Evolutionary conservation across 2,797 vertebrate genomes (phyloP).

Genomic region (Crenichthys baileyi): DNA sequence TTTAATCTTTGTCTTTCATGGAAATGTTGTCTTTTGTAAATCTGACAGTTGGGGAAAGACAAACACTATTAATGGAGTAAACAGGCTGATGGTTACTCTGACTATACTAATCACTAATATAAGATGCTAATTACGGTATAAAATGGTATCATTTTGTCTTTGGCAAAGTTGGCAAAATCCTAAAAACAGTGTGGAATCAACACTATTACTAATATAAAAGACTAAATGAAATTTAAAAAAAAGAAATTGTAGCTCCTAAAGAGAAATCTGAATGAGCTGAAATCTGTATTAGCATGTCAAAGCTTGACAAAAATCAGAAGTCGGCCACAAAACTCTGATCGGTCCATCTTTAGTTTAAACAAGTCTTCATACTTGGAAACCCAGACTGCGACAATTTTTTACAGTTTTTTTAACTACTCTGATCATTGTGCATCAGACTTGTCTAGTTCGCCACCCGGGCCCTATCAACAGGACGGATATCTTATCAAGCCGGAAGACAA

Average conservation of each 20-base stretch:
- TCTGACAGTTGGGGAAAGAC: not conserved
- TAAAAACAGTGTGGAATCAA: no score
- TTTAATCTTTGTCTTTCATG: not conserved
- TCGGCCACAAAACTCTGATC: not conserved
- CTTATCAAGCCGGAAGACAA: slow-evolving; percentile 87
- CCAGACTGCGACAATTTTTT: not conserved
- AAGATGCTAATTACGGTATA: not conserved
- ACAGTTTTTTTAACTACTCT: not conserved
- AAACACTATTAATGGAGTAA: not conserved
- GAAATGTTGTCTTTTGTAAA: not conserved
- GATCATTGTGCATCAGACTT: slow-evolving; percentile 80
- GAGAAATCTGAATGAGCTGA: no score
- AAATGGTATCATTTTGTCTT: not conserved
- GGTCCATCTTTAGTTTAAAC: not conserved
- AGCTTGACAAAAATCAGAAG: not conserved
- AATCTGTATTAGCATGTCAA: not conserved
- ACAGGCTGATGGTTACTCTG: not conserved
- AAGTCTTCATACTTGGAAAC: not conserved
- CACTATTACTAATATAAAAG: no score
- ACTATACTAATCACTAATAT: not conserved
- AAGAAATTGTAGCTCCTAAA: no score
- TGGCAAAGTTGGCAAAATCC: no score
- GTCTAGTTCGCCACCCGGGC: slow-evolving; percentile 96
- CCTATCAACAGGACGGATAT: slow-evolving; percentile 93
- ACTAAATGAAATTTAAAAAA: no score